phyloP scores from a whole-genome alignment of 2,113 vertebrate genomes.

The Nothocercus nigrocapillus region DNA sequence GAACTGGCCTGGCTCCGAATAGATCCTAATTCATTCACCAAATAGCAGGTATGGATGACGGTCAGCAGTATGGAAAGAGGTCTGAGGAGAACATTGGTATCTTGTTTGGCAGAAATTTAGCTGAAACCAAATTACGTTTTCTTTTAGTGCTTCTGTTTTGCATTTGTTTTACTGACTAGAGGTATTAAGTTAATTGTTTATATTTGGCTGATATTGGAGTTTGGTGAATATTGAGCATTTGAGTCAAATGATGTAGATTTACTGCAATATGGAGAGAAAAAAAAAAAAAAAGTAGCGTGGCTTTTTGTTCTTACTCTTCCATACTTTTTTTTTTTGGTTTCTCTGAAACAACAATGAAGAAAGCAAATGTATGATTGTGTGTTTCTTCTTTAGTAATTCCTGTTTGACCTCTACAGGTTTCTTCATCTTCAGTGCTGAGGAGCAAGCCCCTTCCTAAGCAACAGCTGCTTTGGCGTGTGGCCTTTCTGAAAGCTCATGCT shows the following conservation, averaged over 20 bases:
- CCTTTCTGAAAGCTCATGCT: not conserved
- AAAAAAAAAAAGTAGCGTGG: not conserved
- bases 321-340: not conserved
- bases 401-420: not conserved
- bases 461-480: not conserved
- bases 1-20: conserved; percentile 75
- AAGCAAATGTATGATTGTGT: not conserved
- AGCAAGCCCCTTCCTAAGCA: not conserved
- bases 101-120: not conserved
- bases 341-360: not conserved
- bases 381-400: not conserved
- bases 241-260: not conserved
- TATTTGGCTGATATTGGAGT: not conserved
- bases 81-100: not conserved
- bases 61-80: not conserved
- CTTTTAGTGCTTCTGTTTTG: not conserved
- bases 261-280: not conserved
- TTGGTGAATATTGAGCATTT: not conserved
- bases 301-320: not conserved
- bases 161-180: not conserved
- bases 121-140: not conserved
- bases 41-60: not conserved
- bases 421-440: not conserved
- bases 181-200: not conserved
- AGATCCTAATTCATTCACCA: conserved; percentile 33